Base-by-base conservation (phyloP, 2,113 vertebrate species). In the Petaurus breviceps region DNA sequence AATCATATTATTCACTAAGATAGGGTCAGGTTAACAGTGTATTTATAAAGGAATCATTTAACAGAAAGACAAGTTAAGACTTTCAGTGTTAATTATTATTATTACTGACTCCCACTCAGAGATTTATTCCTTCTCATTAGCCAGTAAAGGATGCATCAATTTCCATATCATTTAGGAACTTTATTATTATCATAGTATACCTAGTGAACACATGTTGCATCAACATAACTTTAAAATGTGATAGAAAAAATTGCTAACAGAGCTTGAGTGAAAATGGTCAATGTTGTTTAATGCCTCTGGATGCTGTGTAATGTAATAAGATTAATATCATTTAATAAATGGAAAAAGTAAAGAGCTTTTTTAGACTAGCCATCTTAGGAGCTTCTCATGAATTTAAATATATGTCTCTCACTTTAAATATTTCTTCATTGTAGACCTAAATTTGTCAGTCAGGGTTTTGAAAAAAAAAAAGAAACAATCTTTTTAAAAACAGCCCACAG, bases 111-210 rank as follows among this genome's bases (percentile, higher is more conserved):
- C 9, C 26, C 55, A 61, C 55, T 6, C 9, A 61, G 9, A 37
- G 61, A 68, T 37, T 68, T 12, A 31, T 68, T 68, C 31, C 4
- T 68, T 37, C 49, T 19, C 43, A 8, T n/a, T 19, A 52, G 14
- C 95, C 55, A 95, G 54, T n/a, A 93, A 90, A 89, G 19, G 57
- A 57, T 92, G 49, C 11, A 90, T 93, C 61, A 57, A 25, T 52
- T 92, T 46, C 68, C 3, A 92, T 54, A 23, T 7, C 93, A 19
- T 1, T 55, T 89, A 49, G 31, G 54, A 96, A 51, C 23, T 92
- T 89, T 43, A 92, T 55, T 54, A 50, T 0, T 55, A 26, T 26
- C 47, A 93, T 49, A 68, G 43, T 90, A 95, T 14, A 51, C 51
- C 43, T 95, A 55, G 53, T 54, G 84, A 95, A 54, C 28, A 90